A percentile compares a stretch with the other conserved stretches of the same genome.
Evolutionary conservation across 2,888 invertebrate species (phyloP).

Genomic region (Actias luna): DNA sequence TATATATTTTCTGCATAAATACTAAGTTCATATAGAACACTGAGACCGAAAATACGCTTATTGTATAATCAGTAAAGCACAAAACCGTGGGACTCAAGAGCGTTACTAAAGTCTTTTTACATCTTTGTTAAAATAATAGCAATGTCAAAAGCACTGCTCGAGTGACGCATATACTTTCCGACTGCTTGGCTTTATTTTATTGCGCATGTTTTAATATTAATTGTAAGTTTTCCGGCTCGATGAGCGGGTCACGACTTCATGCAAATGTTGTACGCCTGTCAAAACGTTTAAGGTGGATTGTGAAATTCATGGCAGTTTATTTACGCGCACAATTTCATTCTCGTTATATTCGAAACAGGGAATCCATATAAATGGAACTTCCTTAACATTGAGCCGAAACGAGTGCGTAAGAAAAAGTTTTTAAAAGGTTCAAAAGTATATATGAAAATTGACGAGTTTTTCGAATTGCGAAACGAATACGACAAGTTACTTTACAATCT

Average conservation of each 20-base stretch:
- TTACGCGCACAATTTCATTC: conserved; percentile 36
- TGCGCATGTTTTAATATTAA: conserved; percentile 79
- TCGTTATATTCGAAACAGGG: conserved; percentile 30
- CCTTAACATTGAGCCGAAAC: conserved; percentile 27
- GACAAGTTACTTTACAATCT: conserved; percentile 1
- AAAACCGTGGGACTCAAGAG: conserved; percentile 24
- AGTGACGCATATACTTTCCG: conserved; percentile 73
- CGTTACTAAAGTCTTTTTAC: conserved; percentile 37
- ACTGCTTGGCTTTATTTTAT: conserved; percentile 74
- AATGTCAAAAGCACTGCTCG: conserved; percentile 71
- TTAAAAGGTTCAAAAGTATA: conserved; percentile 20
- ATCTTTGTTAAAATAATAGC: conserved; percentile 60
- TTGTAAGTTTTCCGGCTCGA: conserved; percentile 72
- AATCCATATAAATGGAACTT: conserved; percentile 39
- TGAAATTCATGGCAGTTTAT: conserved; percentile 47
- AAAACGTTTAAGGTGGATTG: conserved; percentile 53
- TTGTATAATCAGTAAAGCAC: conserved; percentile 21
- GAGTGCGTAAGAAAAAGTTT: neutral
- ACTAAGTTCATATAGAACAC: conserved; percentile 27
- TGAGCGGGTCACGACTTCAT: conserved; percentile 53
- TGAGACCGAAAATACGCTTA: conserved; percentile 25
- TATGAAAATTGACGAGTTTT: neutral
- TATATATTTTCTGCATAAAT: conserved; percentile 33
- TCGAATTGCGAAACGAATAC: neutral
- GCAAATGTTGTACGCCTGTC: conserved; percentile 62